These are phyloP conservation scores for Ectemnius continuus DNA, from an alignment of 2,888 invertebrate species.

Conservation along the genomic window DNA sequence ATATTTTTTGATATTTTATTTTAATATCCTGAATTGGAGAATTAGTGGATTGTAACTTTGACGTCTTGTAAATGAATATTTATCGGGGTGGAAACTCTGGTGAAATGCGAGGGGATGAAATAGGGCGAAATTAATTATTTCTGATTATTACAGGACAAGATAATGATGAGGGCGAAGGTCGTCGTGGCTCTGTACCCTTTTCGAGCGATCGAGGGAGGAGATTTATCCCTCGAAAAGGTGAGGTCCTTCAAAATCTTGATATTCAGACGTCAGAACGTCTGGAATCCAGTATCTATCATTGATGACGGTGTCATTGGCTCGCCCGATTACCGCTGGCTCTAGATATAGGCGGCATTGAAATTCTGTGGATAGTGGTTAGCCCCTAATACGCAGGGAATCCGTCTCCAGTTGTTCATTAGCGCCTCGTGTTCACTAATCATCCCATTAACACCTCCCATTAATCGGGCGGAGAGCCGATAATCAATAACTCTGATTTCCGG, in stretches of 20 bases:
- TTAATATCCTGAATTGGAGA: not conserved
- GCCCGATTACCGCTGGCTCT: not conserved
- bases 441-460: constrained; percentile 35
- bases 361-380: constrained; percentile 35
- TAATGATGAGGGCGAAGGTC: constrained; percentile 84
- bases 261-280: not conserved
- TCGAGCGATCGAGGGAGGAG: constrained; percentile 93
- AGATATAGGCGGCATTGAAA: constrained; percentile 16
- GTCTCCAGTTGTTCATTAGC: constrained; percentile 30
- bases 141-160: constrained; percentile 82
- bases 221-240: constrained; percentile 92
- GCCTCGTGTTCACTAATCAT: constrained; percentile 12
- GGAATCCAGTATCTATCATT: not conserved
- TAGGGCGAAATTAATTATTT: not conserved
- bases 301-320: not conserved
- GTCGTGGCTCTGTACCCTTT: constrained; percentile 95
- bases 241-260: constrained; percentile 10
- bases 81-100: too few species aligned
- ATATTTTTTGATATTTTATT: not conserved
- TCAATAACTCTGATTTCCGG: not conserved
- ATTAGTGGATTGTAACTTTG: too few species aligned
- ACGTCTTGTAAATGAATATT: too few species aligned
- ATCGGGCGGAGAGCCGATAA: not conserved
- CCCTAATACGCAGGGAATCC: constrained; percentile 35
- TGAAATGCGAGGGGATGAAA: too few species aligned